Evolutionary conservation across 2,797 vertebrate species (phyloP).

Genomic region (Protosalanx chinensis): DNA sequence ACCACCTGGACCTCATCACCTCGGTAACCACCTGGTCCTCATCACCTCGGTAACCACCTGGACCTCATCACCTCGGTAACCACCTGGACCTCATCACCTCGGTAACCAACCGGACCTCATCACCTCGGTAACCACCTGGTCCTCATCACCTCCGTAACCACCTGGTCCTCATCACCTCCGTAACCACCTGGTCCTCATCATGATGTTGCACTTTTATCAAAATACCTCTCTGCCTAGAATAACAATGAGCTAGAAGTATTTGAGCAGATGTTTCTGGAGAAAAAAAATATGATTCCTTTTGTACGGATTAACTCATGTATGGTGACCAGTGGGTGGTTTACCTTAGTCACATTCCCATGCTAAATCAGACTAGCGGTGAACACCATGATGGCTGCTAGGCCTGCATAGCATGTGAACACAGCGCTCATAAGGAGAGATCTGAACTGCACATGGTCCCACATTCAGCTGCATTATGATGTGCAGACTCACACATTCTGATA

Average conservation of each 20-base stretch:
- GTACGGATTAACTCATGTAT: too few species aligned
- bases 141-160: too few species aligned
- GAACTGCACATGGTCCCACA: too few species aligned
- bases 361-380: not conserved
- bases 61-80: too few species aligned
- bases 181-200: not conserved
- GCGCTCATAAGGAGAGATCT: too few species aligned
- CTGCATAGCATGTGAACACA: too few species aligned
- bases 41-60: too few species aligned
- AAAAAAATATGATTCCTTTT: not conserved
- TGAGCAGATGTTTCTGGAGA: not conserved
- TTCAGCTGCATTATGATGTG: not conserved
- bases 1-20: not conserved
- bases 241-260: slow-evolving; percentile 8
- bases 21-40: not conserved
- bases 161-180: not conserved
- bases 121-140: too few species aligned
- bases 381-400: not conserved
- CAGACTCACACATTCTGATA: not conserved
- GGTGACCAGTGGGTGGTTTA: slow-evolving; percentile 3
- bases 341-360: not conserved
- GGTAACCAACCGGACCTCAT: too few species aligned
- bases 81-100: too few species aligned
- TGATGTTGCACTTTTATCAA: not conserved
- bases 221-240: slow-evolving; percentile 9